Percentiles rank a stretch among this genome's conserved stretches.
Evolutionary conservation across 2,888 invertebrate species (phyloP).

Genomic region (Cheilosia soror): DNA sequence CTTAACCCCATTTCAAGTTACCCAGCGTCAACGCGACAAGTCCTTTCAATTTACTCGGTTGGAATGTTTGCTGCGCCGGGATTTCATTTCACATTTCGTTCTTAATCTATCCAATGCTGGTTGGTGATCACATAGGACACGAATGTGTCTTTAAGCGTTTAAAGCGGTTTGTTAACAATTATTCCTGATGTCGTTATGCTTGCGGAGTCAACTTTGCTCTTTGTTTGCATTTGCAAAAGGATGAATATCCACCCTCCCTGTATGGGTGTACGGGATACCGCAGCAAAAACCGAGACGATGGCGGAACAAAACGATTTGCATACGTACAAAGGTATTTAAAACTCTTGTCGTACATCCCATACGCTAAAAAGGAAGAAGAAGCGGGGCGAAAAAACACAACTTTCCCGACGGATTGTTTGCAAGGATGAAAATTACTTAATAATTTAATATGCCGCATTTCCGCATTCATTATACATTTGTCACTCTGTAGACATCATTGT

Average conservation of each 20-base stretch:
- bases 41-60: conserved; percentile 67
- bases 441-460: conserved; percentile 63
- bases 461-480: conserved; percentile 26
- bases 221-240: conserved; percentile 65
- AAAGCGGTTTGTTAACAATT: conserved; percentile 75
- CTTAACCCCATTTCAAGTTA: conserved; percentile 71
- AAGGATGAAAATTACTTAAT: conserved; percentile 56
- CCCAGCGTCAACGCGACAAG: conserved; percentile 27
- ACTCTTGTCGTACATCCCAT: conserved; percentile 29
- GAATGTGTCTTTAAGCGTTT: conserved; percentile 71
- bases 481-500: background rate
- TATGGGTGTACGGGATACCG: conserved; percentile 2
- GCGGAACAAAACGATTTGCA: conserved; percentile 68
- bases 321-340: conserved; percentile 62
- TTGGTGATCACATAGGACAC: conserved; percentile 41
- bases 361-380: conserved; percentile 2
- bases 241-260: conserved; percentile 43
- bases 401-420: conserved; percentile 46
- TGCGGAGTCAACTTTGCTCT: conserved; percentile 63
- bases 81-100: conserved; percentile 60
- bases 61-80: conserved; percentile 59
- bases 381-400: background rate
- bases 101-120: conserved; percentile 22
- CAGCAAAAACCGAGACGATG: conserved; percentile 44
- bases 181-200: conserved; percentile 72